Conservation (phyloP, 2,797 vertebrate species). For the Sternarchorhynchus goeldii region DNA sequence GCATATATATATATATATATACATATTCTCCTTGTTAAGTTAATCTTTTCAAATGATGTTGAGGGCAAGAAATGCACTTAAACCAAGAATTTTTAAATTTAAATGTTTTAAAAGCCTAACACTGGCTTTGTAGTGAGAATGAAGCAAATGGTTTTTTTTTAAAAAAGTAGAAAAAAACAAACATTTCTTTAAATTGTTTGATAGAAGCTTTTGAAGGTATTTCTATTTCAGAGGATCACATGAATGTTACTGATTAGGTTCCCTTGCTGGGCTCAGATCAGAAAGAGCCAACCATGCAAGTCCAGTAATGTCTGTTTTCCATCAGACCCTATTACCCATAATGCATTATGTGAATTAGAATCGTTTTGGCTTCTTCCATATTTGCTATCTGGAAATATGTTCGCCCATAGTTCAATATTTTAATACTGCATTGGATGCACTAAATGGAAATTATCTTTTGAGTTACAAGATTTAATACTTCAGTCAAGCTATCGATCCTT, state of each 20-base stretch:
- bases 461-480: slow-evolving; percentile 18
- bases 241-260: slow-evolving; percentile 32
- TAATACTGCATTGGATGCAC: not conserved
- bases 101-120: slow-evolving; percentile 43
- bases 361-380: not conserved
- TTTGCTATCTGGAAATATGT: not conserved
- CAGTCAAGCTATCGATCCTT: slow-evolving; percentile 25
- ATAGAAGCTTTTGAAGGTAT: slow-evolving; percentile 40
- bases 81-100: slow-evolving; percentile 29
- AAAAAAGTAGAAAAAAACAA: not conserved
- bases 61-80: slow-evolving; percentile 20
- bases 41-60: slow-evolving; percentile 40
- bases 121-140: slow-evolving; percentile 34
- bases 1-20: not conserved
- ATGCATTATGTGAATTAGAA: slow-evolving; percentile 24
- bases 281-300: slow-evolving; percentile 26
- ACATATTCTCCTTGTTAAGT: slow-evolving; percentile 7
- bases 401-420: not conserved
- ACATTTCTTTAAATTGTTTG: slow-evolving; percentile 15
- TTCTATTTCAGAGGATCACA: slow-evolving; percentile 24
- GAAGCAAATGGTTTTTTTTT: slow-evolving; percentile 11
- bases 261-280: slow-evolving; percentile 19
- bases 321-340: slow-evolving; percentile 12
- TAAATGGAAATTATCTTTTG: slow-evolving; percentile 37
- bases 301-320: slow-evolving; percentile 6